Evolutionary conservation across 1,140 invertebrate genomes (phyloP), one percentile per base, ranked within the genome.

Genomic region (Lordiphosa clarofinis): DNA sequence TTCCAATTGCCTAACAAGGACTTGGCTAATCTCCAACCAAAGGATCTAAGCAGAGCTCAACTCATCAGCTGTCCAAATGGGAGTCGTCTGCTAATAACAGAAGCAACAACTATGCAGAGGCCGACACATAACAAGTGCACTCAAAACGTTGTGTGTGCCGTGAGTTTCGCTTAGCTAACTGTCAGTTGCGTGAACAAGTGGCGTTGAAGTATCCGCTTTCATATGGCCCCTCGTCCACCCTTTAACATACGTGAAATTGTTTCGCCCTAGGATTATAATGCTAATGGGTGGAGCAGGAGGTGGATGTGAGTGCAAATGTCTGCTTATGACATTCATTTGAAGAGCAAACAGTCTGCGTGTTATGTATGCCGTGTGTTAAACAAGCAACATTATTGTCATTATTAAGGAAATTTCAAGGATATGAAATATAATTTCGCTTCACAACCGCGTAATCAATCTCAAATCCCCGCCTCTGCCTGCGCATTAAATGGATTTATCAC

Each of bases 321-420:
- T 81, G 75, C 62, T 67, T 28, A 63, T 71, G 71, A 82, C 71
- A 82, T 82, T 81, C 58, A 82, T 75, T 82, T 67, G 56, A 57
- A 63, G 50, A 39, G 42, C 58, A 47, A n/a, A 15, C 39, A 57
- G 38, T 50, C 39, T 33, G 15, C 11, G 13, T 10, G 15, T 15
- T 15, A 33, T 47, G 28, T 38, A 49, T 11, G 13, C 12, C 12
- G 10, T 39, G 38, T 72, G 59, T 58, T 58, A 42, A 75, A 54
- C 65, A 63, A 71, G 61, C 53, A 67, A 74, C 66, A 72, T 67
- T 62, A 64, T 74, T 74, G 59, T 81, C 61, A 66, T 79, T 79
- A 79, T 73, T 47, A 65, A 52, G 38, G n/a, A 13, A 63, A 65
- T 49, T 57, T 71, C 49, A 60, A 38, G 12, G 10, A 64, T 75